Conservation (phyloP, 2,797 vertebrate species). For the Sebastes ruberrimus region DNA sequence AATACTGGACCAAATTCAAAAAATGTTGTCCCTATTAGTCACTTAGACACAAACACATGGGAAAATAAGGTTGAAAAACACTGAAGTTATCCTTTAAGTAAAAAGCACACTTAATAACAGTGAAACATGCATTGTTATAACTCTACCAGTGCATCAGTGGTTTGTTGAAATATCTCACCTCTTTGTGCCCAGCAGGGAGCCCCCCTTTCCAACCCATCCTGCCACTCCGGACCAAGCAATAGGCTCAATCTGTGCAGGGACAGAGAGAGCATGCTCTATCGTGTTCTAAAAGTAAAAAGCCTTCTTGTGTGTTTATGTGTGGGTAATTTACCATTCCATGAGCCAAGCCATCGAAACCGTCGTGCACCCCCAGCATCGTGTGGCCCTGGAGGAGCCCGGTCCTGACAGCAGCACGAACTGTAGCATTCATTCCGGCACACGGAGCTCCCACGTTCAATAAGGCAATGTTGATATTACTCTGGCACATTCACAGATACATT, state of each 20-base stretch:
- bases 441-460: constrained; percentile 93
- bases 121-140: neutral
- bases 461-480: constrained; percentile 89
- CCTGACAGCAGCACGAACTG: constrained; percentile 88
- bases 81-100: neutral
- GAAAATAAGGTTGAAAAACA: neutral
- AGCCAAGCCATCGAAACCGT: constrained; percentile 92
- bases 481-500: constrained; percentile 28
- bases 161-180: constrained; percentile 78
- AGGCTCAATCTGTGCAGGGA: constrained; percentile 86
- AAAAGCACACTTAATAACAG: neutral
- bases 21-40: neutral
- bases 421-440: constrained; percentile 93
- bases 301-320: neutral
- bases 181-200: constrained; percentile 94
- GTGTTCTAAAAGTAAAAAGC: neutral
- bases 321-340: constrained; percentile 83
- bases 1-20: neutral
- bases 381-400: constrained; percentile 91
- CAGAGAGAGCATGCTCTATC: neutral
- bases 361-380: constrained; percentile 89
- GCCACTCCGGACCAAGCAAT: constrained; percentile 89
- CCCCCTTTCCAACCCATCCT: constrained; percentile 93
- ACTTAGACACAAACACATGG: neutral
- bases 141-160: neutral